phyloP scores from a whole-genome alignment of 1,140 invertebrate species.

The Nymphalis io region DNA sequence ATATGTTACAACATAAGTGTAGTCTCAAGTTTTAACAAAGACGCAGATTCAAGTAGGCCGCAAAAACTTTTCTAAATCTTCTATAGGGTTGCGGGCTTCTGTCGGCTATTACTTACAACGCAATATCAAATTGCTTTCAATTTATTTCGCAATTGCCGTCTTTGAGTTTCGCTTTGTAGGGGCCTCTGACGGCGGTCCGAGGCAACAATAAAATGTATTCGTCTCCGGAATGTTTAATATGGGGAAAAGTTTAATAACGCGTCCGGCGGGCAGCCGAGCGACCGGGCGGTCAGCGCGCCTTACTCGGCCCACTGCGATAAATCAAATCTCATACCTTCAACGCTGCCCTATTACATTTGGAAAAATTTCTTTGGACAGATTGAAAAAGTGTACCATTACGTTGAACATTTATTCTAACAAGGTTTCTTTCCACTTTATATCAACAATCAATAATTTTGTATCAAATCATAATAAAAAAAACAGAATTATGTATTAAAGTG shows the following conservation, averaged over 20 bases:
- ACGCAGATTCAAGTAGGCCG: slow-evolving; percentile 34
- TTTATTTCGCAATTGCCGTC: slow-evolving; percentile 81
- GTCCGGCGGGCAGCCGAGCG: slow-evolving; percentile 61
- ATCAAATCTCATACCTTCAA: slow-evolving; percentile 79
- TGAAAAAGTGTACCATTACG: slow-evolving; percentile 28
- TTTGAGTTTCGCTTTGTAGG: slow-evolving; percentile 80
- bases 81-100: slow-evolving; percentile 62
- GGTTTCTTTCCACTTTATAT: slow-evolving; percentile 1
- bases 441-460: not conserved
- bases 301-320: slow-evolving; percentile 71
- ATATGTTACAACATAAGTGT: slow-evolving; percentile 12
- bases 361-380: slow-evolving; percentile 63
- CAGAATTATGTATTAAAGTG: too few relatives aligned
- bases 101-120: slow-evolving; percentile 79
- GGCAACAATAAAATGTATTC: slow-evolving; percentile 81
- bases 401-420: slow-evolving; percentile 12
- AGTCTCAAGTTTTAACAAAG: slow-evolving; percentile 32
- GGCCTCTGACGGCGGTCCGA: slow-evolving; percentile 78
- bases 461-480: too few relatives aligned
- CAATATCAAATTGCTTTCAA: slow-evolving; percentile 81
- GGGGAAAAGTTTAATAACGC: slow-evolving; percentile 81
- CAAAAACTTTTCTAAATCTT: slow-evolving; percentile 42
- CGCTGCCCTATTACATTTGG: slow-evolving; percentile 72
- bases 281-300: slow-evolving; percentile 67
- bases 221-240: slow-evolving; percentile 81